phyloP scores from a whole-genome alignment of 2,888 invertebrate genomes.

The Melanchra persicariae region DNA sequence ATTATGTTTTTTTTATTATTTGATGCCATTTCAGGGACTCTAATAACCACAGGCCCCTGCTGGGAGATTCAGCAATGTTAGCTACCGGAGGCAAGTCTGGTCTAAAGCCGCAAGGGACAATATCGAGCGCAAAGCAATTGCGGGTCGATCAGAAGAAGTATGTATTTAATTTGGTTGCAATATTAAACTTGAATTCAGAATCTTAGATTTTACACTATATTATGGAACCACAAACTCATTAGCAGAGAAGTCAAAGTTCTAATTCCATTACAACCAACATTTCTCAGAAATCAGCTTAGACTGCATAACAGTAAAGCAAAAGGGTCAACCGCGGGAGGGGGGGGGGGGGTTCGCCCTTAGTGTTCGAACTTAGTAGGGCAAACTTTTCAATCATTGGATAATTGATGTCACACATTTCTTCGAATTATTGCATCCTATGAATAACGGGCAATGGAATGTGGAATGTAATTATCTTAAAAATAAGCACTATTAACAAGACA shows the following conservation, averaged over 20 bases:
- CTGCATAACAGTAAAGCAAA: no score
- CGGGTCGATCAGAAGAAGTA: constrained; percentile 97
- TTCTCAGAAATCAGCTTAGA: no score
- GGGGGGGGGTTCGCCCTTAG: no score
- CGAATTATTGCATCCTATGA: neutral
- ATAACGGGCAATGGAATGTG: neutral
- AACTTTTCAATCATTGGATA: no score
- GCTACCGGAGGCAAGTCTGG: constrained; percentile 95
- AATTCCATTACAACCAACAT: no score
- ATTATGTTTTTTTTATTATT: neutral
- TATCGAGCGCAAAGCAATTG: constrained; percentile 96
- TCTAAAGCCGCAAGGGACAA: constrained; percentile 96
- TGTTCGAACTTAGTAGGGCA: no score
- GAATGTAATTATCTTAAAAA: neutral
- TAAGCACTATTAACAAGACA: neutral
- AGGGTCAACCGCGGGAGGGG: no score
- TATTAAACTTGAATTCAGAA: constrained; percentile 37
- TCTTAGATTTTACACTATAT: constrained; percentile 8
- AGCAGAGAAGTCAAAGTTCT: no score
- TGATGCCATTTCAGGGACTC: constrained; percentile 93
- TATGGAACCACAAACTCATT: no score
- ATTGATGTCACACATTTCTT: no score
- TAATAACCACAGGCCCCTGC: constrained; percentile 96
- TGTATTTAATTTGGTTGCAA: constrained; percentile 67
- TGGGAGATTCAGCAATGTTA: constrained; percentile 98